A percentile compares a stretch with the other conserved stretches of the same genome.
These are phyloP conservation scores for Bombus polaris DNA, from an alignment of 1,140 invertebrate genomes.

Conservation along the genomic window DNA sequence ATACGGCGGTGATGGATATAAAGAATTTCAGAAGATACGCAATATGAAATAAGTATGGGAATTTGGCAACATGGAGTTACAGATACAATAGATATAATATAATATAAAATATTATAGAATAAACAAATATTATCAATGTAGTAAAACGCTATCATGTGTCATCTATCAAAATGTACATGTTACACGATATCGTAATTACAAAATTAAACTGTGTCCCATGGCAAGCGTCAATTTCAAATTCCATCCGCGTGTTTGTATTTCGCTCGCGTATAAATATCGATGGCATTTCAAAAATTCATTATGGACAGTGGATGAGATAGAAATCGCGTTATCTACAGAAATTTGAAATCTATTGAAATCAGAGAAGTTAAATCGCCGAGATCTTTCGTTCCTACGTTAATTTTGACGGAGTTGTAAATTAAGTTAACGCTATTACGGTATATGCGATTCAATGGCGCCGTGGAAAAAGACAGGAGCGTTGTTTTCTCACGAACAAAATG, in stretches of 20 bases:
- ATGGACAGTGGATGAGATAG: background rate
- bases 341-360: background rate
- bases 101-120: too few relatives aligned
- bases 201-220: background rate
- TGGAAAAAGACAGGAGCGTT: background rate
- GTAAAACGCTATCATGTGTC: too few relatives aligned
- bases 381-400: background rate
- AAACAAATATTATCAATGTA: too few relatives aligned
- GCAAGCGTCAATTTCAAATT: background rate
- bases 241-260: too few relatives aligned
- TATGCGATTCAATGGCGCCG: background rate
- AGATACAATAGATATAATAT: too few relatives aligned
- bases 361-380: background rate
- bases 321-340: background rate
- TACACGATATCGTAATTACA: background rate
- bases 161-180: background rate
- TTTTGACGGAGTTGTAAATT: background rate
- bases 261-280: background rate
- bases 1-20: background rate
- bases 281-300: background rate
- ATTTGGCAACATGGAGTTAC: too few relatives aligned
- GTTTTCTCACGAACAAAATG: background rate
- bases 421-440: background rate
- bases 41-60: too few relatives aligned
- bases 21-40: too few relatives aligned